These are phyloP conservation scores for Crocidura indochinensis DNA, from an alignment of 2,797 vertebrate genomes.

Conservation along the genomic window DNA sequence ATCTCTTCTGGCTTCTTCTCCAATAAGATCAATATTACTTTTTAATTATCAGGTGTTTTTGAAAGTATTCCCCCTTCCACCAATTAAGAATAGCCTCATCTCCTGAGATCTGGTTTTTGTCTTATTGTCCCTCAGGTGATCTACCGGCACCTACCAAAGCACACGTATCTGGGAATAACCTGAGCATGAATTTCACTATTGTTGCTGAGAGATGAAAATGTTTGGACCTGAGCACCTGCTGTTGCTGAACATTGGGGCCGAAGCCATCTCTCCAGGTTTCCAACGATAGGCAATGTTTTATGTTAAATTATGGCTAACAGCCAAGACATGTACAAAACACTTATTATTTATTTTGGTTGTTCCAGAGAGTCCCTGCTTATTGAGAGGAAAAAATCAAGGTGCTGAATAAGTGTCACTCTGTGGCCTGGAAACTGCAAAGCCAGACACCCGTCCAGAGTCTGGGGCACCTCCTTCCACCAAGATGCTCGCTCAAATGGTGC, in stretches of 20 bases:
- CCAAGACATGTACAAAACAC: conserved; percentile 6
- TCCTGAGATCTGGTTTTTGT: neutral
- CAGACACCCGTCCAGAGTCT: neutral
- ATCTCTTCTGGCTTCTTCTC: conserved; percentile 53
- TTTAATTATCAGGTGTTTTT: conserved; percentile 48
- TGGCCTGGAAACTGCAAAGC: neutral
- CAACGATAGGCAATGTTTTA: conserved; percentile 13
- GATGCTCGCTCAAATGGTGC: neutral
- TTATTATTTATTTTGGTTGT: conserved; percentile 9
- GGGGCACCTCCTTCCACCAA: neutral
- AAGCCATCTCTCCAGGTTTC: neutral
- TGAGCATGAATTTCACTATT: neutral
- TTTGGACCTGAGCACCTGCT: conserved; percentile 31
- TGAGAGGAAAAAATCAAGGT: neutral
- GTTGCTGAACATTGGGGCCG: neutral
- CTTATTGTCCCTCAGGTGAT: neutral
- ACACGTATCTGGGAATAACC: neutral
- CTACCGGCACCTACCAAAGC: conserved; percentile 27
- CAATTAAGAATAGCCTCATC: too few relatives aligned
- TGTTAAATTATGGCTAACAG: neutral
- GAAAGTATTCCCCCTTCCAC: conserved; percentile 48
- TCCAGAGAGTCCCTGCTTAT: neutral
- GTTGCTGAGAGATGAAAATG: neutral
- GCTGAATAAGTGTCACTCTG: neutral
- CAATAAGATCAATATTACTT: conserved; percentile 19